Evolutionary conservation across 1,140 invertebrate species (phyloP), one percentile per base, ranked within the genome.

Genomic region (Episyrphus balteatus): DNA sequence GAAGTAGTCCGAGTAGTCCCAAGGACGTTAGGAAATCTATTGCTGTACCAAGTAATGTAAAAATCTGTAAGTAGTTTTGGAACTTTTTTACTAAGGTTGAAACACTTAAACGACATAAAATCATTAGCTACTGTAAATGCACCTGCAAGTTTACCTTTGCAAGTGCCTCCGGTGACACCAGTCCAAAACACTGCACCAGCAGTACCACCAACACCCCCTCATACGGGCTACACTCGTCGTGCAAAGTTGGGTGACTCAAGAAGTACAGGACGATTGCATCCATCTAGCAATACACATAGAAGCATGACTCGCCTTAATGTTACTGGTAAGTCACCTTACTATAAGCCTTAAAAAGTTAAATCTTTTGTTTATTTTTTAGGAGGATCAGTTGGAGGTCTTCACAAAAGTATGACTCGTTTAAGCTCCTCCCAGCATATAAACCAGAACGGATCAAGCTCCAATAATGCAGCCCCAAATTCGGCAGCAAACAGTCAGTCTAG

Each of bases 361-460:
- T 2, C 13, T n/a, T 43, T 30, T 17, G 17, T 14, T 14, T 3
- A 10, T 26, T 46, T 46, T 47, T 49, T 49, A 75, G 73, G 76
- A 33, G 82, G 82, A 15, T 84, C 83, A 6, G 79, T 84, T 14
- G 80, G 81, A 10, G 83, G 82, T n/a, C 70, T 86, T 1, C 83
- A 86, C 60, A 86, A 85, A 60, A 86, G 83, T 59, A 84, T 86
- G 82, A 86, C 83, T n/a, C 73, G 83, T 34, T 65, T 86, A 36
- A 84, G 81, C 50, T 83, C 82, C 9, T 84, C 81, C 43, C 79
- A 82, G 58, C 78, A 83, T 58, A 82, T 83, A 47, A 77, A 75
- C 57, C 54, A 46, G 31, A 42, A 42, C 14, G 46, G 42, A 15
- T 51, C 49, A 13, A 47, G 47, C 21, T 59, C 64, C 0, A 56